Conservation (phyloP, 2,797 vertebrate genomes). For the Channa striata region DNA sequence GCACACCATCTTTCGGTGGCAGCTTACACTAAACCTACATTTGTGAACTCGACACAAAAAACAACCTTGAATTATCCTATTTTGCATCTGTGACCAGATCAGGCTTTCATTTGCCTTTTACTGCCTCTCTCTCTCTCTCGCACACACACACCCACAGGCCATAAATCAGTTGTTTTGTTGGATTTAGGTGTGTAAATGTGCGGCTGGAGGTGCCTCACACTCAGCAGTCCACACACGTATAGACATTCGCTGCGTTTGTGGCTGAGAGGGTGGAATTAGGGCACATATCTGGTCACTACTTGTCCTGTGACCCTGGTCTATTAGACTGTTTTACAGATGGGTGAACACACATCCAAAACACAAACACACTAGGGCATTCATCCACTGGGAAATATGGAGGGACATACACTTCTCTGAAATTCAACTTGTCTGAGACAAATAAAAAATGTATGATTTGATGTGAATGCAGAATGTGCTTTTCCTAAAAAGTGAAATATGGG, state of each 20-base stretch:
- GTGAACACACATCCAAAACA: slow-evolving; percentile 41
- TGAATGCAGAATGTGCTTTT: neutral
- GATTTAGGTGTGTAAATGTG: slow-evolving; percentile 2
- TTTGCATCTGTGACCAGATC: neutral
- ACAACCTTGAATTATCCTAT: neutral
- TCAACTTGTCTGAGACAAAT: neutral
- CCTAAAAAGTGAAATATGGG: neutral
- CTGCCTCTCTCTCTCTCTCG: neutral
- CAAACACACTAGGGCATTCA: neutral
- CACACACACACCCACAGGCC: neutral
- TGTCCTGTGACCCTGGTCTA: slow-evolving; percentile 21
- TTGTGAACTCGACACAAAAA: neutral
- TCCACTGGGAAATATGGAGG: slow-evolving; percentile 12
- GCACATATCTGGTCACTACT: slow-evolving; percentile 28
- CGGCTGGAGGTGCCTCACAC: neutral
- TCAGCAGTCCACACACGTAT: slow-evolving; percentile 44
- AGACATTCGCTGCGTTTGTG: slow-evolving; percentile 28
- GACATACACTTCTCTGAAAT: neutral
- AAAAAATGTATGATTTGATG: slow-evolving; percentile 8
- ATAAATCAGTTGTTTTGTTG: slow-evolving; percentile 20
- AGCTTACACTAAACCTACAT: neutral
- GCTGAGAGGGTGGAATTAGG: slow-evolving; percentile 23
- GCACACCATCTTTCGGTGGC: neutral
- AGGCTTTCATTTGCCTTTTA: neutral
- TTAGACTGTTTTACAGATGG: slow-evolving; percentile 62